Conservation (phyloP, 2,797 vertebrate species). For the Xerus rutilus region DNA sequence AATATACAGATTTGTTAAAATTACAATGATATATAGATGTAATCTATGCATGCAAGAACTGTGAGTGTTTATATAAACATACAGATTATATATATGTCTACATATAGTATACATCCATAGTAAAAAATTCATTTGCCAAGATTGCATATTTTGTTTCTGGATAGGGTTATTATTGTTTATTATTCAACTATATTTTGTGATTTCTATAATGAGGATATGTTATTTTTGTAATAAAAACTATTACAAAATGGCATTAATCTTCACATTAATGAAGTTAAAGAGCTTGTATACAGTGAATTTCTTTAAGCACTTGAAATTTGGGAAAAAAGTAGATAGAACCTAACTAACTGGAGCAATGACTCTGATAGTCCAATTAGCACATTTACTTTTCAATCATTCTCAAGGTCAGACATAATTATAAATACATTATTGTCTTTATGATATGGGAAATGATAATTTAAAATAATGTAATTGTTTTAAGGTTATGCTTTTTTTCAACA, state of each 20-base stretch:
- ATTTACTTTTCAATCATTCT: constrained; percentile 2
- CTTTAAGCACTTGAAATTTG: constrained; percentile 36
- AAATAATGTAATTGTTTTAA: constrained; percentile 25
- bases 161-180: not conserved
- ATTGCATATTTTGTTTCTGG: not conserved
- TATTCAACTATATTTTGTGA: constrained; percentile 15
- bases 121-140: not conserved
- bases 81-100: not conserved
- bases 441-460: constrained; percentile 26
- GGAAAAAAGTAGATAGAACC: not conserved
- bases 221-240: constrained; percentile 34
- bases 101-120: not conserved
- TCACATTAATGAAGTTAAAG: constrained; percentile 25
- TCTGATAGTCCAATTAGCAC: not conserved
- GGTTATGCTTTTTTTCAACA: constrained; percentile 29
- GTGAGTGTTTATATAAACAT: not conserved
- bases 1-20: not conserved
- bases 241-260: not conserved
- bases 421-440: not conserved
- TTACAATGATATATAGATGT: not conserved
- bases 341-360: not conserved
- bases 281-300: constrained; percentile 9
- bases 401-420: not conserved
- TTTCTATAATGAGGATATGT: not conserved
- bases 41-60: constrained; percentile 1